Evolutionary conservation across 2,797 vertebrate species (phyloP).

Genomic region (Alosa sapidissima): DNA sequence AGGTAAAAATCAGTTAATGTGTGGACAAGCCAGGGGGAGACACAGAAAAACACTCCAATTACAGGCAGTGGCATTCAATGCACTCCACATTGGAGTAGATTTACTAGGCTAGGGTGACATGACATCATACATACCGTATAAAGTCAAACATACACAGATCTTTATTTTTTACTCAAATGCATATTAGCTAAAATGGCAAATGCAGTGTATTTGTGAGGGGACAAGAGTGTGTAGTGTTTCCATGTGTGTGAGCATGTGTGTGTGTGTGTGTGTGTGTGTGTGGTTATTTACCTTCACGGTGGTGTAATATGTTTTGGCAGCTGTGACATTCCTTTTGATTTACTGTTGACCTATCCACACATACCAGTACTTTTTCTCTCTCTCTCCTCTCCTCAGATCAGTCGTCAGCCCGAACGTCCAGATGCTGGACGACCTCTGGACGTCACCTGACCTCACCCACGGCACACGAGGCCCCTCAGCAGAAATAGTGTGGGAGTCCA

Average conservation of each 20-base stretch:
- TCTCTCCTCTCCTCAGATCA: background rate
- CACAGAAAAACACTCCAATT: conserved; percentile 40
- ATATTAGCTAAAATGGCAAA: background rate
- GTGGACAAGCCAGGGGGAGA: conserved; percentile 17
- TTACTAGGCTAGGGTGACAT: background rate
- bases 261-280: conserved; percentile 26
- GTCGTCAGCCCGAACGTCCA: background rate
- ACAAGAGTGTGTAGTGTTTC: conserved; percentile 4
- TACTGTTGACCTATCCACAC: conserved; percentile 69
- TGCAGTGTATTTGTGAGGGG: conserved; percentile 35
- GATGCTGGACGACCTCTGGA: background rate
- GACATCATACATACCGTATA: background rate
- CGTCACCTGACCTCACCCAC: conserved; percentile 17
- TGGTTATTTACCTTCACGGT: conserved; percentile 57
- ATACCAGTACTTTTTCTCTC: conserved; percentile 46
- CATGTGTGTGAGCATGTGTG: conserved; percentile 26
- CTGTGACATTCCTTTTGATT: conserved; percentile 79
- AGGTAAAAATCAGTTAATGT: conserved; percentile 39
- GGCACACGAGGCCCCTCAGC: background rate
- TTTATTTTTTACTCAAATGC: background rate
- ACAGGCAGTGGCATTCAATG: background rate
- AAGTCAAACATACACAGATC: background rate
- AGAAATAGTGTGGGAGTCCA: background rate
- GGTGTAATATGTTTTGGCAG: conserved; percentile 74
- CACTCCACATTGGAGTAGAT: background rate